A percentile compares a stretch with the other conserved stretches of the same genome.
These are phyloP conservation scores for Tortricodes alternella DNA, from an alignment of 2,888 invertebrate genomes.

Conservation along the genomic window DNA sequence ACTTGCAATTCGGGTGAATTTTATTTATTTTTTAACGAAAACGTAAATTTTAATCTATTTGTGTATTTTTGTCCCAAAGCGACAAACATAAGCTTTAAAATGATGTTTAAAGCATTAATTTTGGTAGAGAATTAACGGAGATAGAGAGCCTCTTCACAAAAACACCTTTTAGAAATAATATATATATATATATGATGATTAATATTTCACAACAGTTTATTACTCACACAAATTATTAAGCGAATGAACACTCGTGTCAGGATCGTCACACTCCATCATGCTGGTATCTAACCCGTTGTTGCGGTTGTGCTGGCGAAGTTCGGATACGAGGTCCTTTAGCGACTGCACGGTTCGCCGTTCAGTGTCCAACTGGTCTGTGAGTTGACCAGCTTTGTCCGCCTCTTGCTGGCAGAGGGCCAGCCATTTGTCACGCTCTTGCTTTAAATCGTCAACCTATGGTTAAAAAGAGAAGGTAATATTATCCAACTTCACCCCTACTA, in stretches of 20 bases:
- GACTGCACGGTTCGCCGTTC: slow-evolving; percentile 54
- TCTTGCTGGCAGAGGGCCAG: slow-evolving; percentile 57
- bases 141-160: too few species aligned
- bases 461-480: slow-evolving; percentile 17
- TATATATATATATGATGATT: background rate
- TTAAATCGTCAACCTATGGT: slow-evolving; percentile 73
- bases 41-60: too few species aligned
- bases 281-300: slow-evolving; percentile 62
- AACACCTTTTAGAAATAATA: too few species aligned
- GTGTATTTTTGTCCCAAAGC: too few species aligned
- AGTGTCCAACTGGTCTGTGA: slow-evolving; percentile 58
- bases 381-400: slow-evolving; percentile 44
- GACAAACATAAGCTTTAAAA: too few species aligned
- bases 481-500: too few species aligned
- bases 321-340: slow-evolving; percentile 59
- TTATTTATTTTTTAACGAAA: too few species aligned
- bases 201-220: background rate
- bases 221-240: slow-evolving; percentile 66
- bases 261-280: slow-evolving; percentile 69
- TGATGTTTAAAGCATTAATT: too few species aligned
- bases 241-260: slow-evolving; percentile 60
- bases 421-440: slow-evolving; percentile 68
- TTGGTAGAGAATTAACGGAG: too few species aligned
- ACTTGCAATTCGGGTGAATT: too few species aligned
- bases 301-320: slow-evolving; percentile 61